Evolutionary conservation across 2,113 vertebrate species (phyloP), one percentile per base, ranked within the genome.

Genomic region (Ameiurus melas): DNA sequence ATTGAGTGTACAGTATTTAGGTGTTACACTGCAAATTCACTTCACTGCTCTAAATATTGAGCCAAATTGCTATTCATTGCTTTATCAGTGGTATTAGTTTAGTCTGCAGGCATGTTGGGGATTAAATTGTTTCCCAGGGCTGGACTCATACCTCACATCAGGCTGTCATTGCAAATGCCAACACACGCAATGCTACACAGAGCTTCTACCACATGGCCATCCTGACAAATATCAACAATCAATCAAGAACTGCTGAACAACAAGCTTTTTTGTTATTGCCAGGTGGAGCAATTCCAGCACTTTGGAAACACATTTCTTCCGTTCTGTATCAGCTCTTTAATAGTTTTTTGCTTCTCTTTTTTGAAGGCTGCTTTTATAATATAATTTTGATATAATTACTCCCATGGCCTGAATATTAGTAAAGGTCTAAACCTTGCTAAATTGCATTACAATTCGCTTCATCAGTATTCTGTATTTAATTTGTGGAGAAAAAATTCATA

Each of bases 241-340:
- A 83, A 25, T 43, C 33, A n/a, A 84, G 75, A 90, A 83, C 87
- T 79, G 85, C 60, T 87, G 83, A 66, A 81, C 77, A 89, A 86
- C 89, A 89, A 90, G 83, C 87, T 86, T 90, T 79, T 84, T 86
- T 87, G 25, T 85, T 53, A 70, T 39, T 89, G 88, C 84, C 89
- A 86, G 86, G 82, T 83, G 88, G 68, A 88, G 53, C 58, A 58
- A 55, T 27, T 82, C 73, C 87, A 87, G 47, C 83, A 71, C 68
- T 33, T 25, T 87, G 80, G 83, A 89, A 71, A 86, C 51, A 19
- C 0, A 22, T 66, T 84, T 78, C 51, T 77, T 36, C 64, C 17
- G 75, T 43, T 84, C 57, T 39, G 36, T 71, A 60, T 84, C 55
- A 86, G 79, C 71, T 80, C 62, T 89, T 90, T 84, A 86, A 90